Evolutionary conservation across 2,888 invertebrate species (phyloP).

Genomic region (Drosophila parthenogenetica): DNA sequence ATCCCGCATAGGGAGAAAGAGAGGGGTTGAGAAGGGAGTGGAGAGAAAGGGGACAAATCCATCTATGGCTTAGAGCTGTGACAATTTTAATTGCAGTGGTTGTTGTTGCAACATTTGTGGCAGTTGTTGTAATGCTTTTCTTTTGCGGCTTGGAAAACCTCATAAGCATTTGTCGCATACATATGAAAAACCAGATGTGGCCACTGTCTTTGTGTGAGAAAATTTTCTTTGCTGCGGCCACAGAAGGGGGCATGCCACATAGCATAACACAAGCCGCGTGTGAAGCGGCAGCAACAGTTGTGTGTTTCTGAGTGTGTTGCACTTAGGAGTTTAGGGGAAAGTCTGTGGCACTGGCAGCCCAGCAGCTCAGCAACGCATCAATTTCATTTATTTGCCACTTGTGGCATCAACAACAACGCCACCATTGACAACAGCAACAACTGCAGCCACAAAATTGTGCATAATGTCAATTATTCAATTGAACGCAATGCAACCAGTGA

Average conservation of each 20-base stretch:
- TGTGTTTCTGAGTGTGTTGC: conserved; percentile 8
- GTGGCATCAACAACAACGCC: conserved; percentile 59
- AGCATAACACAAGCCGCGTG: conserved; percentile 44
- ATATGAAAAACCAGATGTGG: conserved; percentile 70
- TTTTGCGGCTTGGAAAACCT: conserved; percentile 58
- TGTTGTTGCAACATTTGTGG: conserved; percentile 27
- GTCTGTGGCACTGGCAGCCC: conserved; percentile 11
- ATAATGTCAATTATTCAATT: conserved; percentile 76
- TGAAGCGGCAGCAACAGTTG: conserved; percentile 60
- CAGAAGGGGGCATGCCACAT: conserved; percentile 37
- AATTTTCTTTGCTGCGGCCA: conserved; percentile 63
- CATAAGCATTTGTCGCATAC: conserved; percentile 66
- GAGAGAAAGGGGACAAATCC: conserved; percentile 38
- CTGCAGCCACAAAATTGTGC: conserved; percentile 47
- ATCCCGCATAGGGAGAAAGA: conserved; percentile 54
- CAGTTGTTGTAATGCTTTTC: conserved; percentile 45
- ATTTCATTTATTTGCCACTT: conserved; percentile 81
- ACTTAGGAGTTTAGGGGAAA: conserved; percentile 52
- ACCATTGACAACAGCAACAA: conserved; percentile 33
- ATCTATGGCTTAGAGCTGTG: conserved; percentile 65
- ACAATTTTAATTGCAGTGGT: conserved; percentile 70
- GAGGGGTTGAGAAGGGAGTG: not conserved
- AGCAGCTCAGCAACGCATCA: conserved; percentile 58
- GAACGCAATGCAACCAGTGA: conserved; percentile 44
- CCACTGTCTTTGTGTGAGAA: conserved; percentile 60